Evolutionary conservation across 2,113 vertebrate species (phyloP).

Genomic region (Chroicocephalus ridibundus): DNA sequence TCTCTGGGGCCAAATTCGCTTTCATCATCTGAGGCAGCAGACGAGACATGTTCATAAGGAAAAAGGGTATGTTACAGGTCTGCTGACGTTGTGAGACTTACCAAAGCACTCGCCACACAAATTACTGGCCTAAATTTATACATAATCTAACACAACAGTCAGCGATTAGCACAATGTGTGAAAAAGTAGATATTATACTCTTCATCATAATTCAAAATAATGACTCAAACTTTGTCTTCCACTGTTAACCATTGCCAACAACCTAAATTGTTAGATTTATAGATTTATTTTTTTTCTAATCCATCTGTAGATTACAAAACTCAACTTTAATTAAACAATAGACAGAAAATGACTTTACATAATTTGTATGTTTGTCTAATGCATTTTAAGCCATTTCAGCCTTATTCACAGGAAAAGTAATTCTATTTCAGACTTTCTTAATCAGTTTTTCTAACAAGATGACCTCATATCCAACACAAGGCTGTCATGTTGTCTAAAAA

Average conservation of each 20-base stretch:
- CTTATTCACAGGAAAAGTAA: neutral
- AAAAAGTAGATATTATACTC: neutral
- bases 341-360: neutral
- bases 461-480: neutral
- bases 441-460: neutral
- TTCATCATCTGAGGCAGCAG: neutral
- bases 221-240: neutral
- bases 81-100: neutral
- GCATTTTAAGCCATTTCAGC: neutral
- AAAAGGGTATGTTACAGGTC: neutral
- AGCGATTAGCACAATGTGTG: neutral
- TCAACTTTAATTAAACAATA: neutral
- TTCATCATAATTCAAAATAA: neutral
- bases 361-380: neutral
- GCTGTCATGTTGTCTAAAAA: neutral
- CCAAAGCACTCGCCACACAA: neutral
- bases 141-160: neutral
- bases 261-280: neutral
- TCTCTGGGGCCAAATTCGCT: neutral
- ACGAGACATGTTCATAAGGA: neutral
- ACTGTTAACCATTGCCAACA: neutral
- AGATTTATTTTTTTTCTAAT: neutral
- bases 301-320: neutral
- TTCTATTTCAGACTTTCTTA: neutral
- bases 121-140: neutral